Base-by-base conservation (phyloP, 1,140 invertebrate genomes). In the Bactericera cockerelli region DNA sequence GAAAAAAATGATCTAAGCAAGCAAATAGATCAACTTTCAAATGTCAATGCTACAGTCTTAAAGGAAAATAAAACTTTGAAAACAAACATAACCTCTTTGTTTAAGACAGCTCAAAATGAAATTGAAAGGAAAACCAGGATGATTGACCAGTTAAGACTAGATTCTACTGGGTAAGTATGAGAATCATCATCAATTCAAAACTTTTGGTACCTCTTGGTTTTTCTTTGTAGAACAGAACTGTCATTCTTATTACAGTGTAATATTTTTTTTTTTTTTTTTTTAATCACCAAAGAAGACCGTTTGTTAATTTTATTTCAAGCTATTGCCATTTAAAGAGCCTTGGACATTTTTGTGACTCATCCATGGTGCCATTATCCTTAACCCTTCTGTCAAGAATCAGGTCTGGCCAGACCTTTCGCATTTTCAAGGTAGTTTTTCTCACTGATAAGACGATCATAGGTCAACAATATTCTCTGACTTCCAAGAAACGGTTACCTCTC, bases 91-190 rank as follows among this genome's bases (percentile, higher is more conserved):
- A 10, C 42, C n/a, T 49, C 42, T n/a, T 16, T 49, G 42, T 49
- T 49, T n/a, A 49, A 49, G 22, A 49, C 42, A 8, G 42, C 42
- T 49, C 42, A 49, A 49, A 49, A 16, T 19, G 42, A 49, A 49
- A 4, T 49, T 49, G 42, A 49, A n/a, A 49, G 42, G 19, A 49
- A 49, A 49, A 6, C n/a, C 19, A 16, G 42, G 19, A 49, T 22
- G 22, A 49, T 49, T 10, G 42, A 49, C 8, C 42, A 49, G 22
- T 22, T 49, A 8, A 49, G 42, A 49, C 8, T 22, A n/a, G n/a
- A 49, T n/a, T 49, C 42, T 6, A 8, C 19, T 4, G 19, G 3
- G 42, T 49, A 49, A 49, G 42, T 49, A 22, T 49, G 4, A 49
- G n/a, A 16, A 16, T 16, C 33, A 11, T 11, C 16, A 11, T 11